These are phyloP conservation scores for Lissonota sp. DNA, from an alignment of 2,888 invertebrate genomes.

Conservation along the genomic window DNA sequence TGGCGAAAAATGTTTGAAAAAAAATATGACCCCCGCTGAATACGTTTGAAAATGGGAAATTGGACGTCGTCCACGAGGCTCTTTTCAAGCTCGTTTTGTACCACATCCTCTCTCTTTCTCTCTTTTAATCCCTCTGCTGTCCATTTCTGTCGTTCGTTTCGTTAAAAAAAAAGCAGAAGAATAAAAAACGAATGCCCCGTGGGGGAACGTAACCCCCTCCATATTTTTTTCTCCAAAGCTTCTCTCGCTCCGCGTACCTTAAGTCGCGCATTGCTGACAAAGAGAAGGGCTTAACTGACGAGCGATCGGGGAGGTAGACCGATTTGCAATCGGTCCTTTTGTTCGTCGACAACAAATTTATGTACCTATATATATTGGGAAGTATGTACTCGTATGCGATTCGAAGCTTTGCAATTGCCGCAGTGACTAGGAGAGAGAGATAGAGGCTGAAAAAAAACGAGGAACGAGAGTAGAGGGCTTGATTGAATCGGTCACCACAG, in stretches of 20 bases:
- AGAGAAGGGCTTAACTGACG: too few species aligned
- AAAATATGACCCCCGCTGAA: background rate
- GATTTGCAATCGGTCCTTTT: too few species aligned
- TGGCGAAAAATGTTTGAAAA: background rate
- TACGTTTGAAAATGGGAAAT: conserved; percentile 5
- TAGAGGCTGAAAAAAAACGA: conserved; percentile 9
- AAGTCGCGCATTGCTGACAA: background rate
- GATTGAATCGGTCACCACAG: conserved; percentile 77
- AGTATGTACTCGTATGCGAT: conserved; percentile 40
- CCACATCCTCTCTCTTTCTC: background rate
- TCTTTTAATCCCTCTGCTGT: conserved; percentile 25
- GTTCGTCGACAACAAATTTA: background rate
- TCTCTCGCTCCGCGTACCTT: background rate
- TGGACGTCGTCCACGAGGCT: conserved; percentile 18
- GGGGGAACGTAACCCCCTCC: conserved; percentile 29
- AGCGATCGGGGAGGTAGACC: too few species aligned
- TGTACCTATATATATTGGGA: background rate
- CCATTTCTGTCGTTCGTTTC: conserved; percentile 24
- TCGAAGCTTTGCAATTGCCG: conserved; percentile 52
- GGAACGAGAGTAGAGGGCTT: conserved; percentile 67
- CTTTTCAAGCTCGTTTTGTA: conserved; percentile 1
- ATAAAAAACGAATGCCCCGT: conserved; percentile 18
- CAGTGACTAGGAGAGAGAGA: conserved; percentile 12
- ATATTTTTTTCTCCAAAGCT: conserved; percentile 48
- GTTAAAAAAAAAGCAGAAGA: background rate